Conservation (phyloP, 2,888 invertebrate species). For the Spodoptera littoralis region DNA sequence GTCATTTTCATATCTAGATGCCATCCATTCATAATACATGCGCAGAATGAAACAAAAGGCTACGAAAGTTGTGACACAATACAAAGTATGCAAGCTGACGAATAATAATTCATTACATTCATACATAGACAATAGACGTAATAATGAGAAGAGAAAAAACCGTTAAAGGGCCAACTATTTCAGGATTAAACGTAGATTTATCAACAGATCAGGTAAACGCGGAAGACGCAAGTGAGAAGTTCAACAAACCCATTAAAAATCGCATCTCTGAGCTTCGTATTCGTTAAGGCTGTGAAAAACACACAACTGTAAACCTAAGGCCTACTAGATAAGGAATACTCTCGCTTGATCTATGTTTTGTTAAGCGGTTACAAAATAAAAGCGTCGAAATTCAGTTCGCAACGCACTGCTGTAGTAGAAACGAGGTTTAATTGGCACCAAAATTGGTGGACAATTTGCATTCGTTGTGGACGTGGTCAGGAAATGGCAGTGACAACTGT, state of each 20-base stretch:
- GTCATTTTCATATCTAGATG: constrained; percentile 5
- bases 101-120: constrained; percentile 13
- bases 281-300: constrained; percentile 22
- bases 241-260: constrained; percentile 74
- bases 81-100: constrained; percentile 6
- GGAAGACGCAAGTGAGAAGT: constrained; percentile 65
- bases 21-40: constrained; percentile 22
- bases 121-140: constrained; percentile 20
- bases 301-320: constrained; percentile 41
- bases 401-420: constrained; percentile 57
- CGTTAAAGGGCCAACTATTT: too few species aligned
- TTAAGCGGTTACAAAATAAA: constrained; percentile 53
- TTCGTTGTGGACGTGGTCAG: constrained; percentile 58
- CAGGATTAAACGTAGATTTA: constrained; percentile 21
- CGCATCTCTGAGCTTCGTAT: constrained; percentile 57
- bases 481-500: constrained; percentile 59
- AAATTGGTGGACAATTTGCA: constrained; percentile 56
- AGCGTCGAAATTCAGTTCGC: constrained; percentile 61
- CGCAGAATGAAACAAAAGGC: constrained; percentile 26
- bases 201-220: constrained; percentile 49
- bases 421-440: constrained; percentile 60
- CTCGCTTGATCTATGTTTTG: constrained; percentile 27
- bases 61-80: constrained; percentile 17
- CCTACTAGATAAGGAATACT: constrained; percentile 41
- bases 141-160: background rate